phyloP scores from a whole-genome alignment of 2,113 vertebrate genomes.

The Trachemys scripta region DNA sequence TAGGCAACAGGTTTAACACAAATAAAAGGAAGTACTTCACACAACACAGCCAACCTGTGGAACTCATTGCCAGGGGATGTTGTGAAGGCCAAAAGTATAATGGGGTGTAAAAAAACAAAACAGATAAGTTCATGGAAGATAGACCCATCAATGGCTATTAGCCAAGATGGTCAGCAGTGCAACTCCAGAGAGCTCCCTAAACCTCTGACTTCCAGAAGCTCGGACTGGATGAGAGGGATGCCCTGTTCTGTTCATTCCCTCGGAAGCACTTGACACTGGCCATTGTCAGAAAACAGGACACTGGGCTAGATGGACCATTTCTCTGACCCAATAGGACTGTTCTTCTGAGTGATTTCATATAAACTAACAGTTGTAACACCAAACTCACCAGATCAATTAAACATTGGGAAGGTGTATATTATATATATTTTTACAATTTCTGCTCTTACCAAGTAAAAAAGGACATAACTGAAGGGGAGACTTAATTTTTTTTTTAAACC shows the following conservation, averaged over 20 bases:
- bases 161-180: background rate
- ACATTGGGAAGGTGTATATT: background rate
- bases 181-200: background rate
- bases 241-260: background rate
- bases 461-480: background rate
- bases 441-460: accelerated
- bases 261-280: background rate
- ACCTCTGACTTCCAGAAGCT: background rate
- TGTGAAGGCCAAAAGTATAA: background rate
- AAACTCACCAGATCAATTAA: accelerated
- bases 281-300: background rate
- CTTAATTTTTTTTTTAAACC: background rate
- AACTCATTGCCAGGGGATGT: background rate
- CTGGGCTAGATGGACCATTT: background rate
- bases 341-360: background rate
- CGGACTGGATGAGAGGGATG: background rate
- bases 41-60: background rate
- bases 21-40: background rate
- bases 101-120: background rate
- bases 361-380: background rate
- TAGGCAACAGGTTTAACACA: background rate
- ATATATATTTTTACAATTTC: background rate
- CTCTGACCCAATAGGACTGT: background rate
- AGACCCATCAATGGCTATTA: background rate
- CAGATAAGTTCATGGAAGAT: background rate